Base-by-base conservation (phyloP, 2,113 vertebrate genomes). In the Chelonoidis abingdonii region DNA sequence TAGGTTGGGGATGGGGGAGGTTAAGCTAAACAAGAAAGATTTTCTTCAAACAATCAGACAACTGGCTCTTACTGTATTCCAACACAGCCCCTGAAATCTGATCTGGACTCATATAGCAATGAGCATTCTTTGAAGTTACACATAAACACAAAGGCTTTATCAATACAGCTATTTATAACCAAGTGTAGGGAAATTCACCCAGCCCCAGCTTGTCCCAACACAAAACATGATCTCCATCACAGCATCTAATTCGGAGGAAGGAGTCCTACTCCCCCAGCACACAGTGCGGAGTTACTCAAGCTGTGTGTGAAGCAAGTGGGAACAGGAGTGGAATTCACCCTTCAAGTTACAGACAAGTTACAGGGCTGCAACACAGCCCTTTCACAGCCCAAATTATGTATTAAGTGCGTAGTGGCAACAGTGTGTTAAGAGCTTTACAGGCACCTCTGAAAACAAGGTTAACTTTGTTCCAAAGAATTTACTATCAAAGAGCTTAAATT, bases 71-170 rank as follows among this genome's bases (percentile, higher is more conserved):
- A n/a, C 88, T 97, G 89, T 96, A 89, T 94, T 93, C 89, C 86
- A 96, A 80, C 75, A 89, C 86, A 92, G 82, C 41, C 87, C 65
- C 94, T 84, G 97, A 94, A 96, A 89, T 95, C 95, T 97, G 97
- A 97, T 97, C 94, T 96, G 86, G 94, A 95, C 95, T 97, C 93
- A 92, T 95, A 89, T 16, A 96, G 93, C 88, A 95, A 83, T 56
- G 92, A 91, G 93, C 6, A 69, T 92, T 89, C 95, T 98, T 97
- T 97, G 97, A 98, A 97, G 93, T 96, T 87, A 80, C 88, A 93
- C 91, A 95, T 78, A 95, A 97, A 94, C 88, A 97, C 92, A 97
- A 98, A 97, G 95, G 89, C 88, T 97, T 95, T 93, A 96, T 97
- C 93, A 91, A 93, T 89, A 92, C 80, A 84, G 53, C 94, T 90